Percentiles rank a stretch among this genome's conserved stretches.
Evolutionary conservation across 2,888 invertebrate species (phyloP).

Genomic region (Onthophagus sagittarius): DNA sequence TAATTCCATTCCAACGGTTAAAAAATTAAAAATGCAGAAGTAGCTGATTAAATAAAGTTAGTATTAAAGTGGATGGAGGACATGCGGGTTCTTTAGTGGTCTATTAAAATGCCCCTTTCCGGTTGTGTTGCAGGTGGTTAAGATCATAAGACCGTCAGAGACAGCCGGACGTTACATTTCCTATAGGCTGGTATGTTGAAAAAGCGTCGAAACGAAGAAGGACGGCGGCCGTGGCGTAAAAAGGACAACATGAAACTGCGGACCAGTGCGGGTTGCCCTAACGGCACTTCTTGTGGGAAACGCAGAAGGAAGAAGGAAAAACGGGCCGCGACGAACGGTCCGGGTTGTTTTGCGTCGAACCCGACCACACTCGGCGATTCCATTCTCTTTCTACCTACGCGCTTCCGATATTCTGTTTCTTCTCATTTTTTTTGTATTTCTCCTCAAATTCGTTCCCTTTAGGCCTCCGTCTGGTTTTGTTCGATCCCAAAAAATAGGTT

Average conservation of each 20-base stretch:
- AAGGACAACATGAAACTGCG: background rate
- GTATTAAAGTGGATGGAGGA: background rate
- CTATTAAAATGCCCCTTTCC: slow-evolving; percentile 21
- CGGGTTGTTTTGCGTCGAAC: background rate
- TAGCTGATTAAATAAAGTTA: background rate
- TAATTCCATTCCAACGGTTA: background rate
- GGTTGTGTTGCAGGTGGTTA: slow-evolving; percentile 73
- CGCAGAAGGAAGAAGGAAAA: background rate
- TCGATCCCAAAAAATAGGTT: background rate
- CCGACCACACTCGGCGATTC: background rate
- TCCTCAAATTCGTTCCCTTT: background rate
- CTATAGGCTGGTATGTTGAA: slow-evolving; percentile 53
- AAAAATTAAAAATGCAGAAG: background rate
- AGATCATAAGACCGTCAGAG: slow-evolving; percentile 96
- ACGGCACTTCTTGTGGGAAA: slow-evolving; percentile 1
- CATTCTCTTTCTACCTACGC: background rate
- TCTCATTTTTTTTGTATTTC: background rate
- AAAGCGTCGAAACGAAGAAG: background rate
- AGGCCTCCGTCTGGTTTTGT: background rate
- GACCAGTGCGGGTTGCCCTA: background rate
- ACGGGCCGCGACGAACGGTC: background rate
- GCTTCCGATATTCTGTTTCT: background rate
- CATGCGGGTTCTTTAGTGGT: slow-evolving; percentile 19
- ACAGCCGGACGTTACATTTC: slow-evolving; percentile 98
- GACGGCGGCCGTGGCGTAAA: background rate